Evolutionary conservation across 2,113 vertebrate species (phyloP).

Genomic region (Crotalus viridis): DNA sequence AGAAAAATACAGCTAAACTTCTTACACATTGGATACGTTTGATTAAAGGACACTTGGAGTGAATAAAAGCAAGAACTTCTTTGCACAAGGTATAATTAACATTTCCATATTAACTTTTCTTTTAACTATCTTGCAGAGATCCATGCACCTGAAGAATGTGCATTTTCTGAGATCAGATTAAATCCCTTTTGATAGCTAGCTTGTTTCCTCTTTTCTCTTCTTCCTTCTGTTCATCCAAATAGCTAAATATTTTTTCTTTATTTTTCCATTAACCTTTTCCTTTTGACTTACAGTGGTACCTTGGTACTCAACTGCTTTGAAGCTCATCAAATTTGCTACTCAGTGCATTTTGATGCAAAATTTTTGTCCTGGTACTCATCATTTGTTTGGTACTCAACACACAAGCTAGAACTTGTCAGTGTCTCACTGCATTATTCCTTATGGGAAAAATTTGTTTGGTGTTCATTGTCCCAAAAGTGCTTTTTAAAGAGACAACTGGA

Average conservation of each 20-base stretch:
- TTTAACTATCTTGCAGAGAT: neutral
- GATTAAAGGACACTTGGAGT: neutral
- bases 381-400: too few species aligned
- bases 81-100: neutral
- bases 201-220: neutral
- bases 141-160: neutral
- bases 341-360: too few species aligned
- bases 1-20: neutral
- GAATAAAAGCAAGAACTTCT: neutral
- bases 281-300: neutral
- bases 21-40: neutral
- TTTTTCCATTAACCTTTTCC: neutral
- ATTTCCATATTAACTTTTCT: neutral
- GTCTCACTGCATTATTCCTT: neutral
- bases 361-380: too few species aligned
- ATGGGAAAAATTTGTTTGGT: neutral
- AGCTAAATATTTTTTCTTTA: neutral
- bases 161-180: neutral
- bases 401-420: neutral
- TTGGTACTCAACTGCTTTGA: too few species aligned
- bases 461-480: neutral
- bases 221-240: neutral
- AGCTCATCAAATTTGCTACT: too few species aligned
- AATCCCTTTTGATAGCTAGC: neutral
- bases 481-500: too few species aligned